Conservation (phyloP, 2,113 vertebrate species). For the Colistium nudipinnis region DNA sequence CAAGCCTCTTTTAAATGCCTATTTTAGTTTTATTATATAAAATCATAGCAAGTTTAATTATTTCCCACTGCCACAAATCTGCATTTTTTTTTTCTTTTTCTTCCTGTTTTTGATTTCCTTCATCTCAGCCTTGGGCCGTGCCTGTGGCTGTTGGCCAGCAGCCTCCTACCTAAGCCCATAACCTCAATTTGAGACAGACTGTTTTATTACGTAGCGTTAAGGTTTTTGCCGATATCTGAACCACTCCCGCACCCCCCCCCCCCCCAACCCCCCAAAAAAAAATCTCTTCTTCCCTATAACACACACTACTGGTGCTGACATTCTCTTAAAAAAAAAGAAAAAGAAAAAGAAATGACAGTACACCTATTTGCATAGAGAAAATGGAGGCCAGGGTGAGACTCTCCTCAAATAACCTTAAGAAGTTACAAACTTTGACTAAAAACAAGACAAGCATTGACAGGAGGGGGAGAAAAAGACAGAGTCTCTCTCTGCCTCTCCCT, state of each 20-base stretch:
- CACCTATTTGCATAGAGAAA: constrained; percentile 47
- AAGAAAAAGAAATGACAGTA: not conserved
- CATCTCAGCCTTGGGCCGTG: constrained; percentile 35
- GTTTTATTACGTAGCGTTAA: constrained; percentile 51
- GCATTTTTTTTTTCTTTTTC: constrained; percentile 29
- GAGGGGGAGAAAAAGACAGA: constrained; percentile 53
- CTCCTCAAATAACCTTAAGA: constrained; percentile 69
- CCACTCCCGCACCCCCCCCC: constrained; percentile 39
- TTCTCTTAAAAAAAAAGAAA: not conserved
- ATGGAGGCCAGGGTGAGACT: constrained; percentile 42
- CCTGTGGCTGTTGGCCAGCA: constrained; percentile 46
- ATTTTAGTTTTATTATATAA: not conserved
- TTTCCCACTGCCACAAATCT: not conserved
- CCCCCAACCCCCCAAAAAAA: too few species aligned
- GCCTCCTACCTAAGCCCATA: constrained; percentile 14
- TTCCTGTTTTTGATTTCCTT: constrained; percentile 33
- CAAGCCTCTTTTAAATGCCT: constrained; percentile 5
- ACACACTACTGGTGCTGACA: not conserved
- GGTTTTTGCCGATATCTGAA: constrained; percentile 25
- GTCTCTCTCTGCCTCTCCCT: constrained; percentile 30
- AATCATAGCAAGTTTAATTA: not conserved
- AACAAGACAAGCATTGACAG: constrained; percentile 56
- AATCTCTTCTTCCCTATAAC: too few species aligned
- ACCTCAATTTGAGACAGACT: constrained; percentile 31
- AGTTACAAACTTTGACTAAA: constrained; percentile 56